Evolutionary conservation across 2,888 invertebrate genomes (phyloP).

Genomic region (Taenaris catops): DNA sequence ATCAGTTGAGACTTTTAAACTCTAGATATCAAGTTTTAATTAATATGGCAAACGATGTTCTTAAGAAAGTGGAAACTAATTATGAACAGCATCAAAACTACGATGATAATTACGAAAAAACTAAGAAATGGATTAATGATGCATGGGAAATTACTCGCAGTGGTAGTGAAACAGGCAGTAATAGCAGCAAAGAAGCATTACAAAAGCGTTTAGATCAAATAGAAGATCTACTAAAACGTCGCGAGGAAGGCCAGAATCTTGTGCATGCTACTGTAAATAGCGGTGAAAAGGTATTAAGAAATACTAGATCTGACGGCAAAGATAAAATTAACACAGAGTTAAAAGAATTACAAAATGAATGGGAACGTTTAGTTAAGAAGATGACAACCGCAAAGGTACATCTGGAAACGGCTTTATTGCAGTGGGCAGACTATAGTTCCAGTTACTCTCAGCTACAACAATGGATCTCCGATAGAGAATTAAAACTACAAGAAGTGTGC

Average conservation of each 20-base stretch:
- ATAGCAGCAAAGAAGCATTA: conserved; percentile 90
- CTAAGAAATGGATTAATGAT: conserved; percentile 92
- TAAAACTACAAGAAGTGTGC: conserved; percentile 93
- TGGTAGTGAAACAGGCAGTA: conserved; percentile 88
- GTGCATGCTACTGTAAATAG: conserved; percentile 93
- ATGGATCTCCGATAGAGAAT: conserved; percentile 97
- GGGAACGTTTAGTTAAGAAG: conserved; percentile 95
- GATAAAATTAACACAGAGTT: conserved; percentile 92
- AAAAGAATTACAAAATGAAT: conserved; percentile 94
- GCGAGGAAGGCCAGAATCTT: conserved; percentile 93
- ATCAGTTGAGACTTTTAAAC: conserved; percentile 91
- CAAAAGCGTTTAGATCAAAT: conserved; percentile 89
- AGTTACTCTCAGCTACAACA: conserved; percentile 95
- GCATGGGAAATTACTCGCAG: conserved; percentile 90
- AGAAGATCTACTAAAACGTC: conserved; percentile 87
- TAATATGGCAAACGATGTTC: conserved; percentile 92
- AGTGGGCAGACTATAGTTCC: conserved; percentile 98
- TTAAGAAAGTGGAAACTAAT: conserved; percentile 94
- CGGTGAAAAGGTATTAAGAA: conserved; percentile 93
- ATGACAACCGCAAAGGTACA: conserved; percentile 95
- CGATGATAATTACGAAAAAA: conserved; percentile 86
- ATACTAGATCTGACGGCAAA: conserved; percentile 93
- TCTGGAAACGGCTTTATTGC: conserved; percentile 92
- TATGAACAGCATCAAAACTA: conserved; percentile 92
- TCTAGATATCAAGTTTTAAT: conserved; percentile 94